Evolutionary conservation across 1,140 invertebrate species (phyloP), one percentile per base, ranked within the genome.

Genomic region (Pteromalus puparum): DNA sequence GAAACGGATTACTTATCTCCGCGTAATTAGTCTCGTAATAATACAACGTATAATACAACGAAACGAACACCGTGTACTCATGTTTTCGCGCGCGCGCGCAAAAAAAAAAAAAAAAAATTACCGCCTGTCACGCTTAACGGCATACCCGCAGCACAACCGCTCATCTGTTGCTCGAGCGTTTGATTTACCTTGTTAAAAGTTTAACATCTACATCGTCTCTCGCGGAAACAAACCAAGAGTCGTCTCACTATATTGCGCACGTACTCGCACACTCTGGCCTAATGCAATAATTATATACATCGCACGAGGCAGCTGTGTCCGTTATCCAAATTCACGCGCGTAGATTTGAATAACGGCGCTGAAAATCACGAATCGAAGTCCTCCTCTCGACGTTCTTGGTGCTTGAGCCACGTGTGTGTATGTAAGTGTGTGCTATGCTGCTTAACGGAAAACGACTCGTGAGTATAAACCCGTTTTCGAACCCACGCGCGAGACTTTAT

Each of bases 321-420:
- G 53, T 61, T 61, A 61, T 61, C 53, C 53, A 61, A 61, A 61
- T 61, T 61, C 53, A 61, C 53, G 53, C 53, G 53, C 53, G 21
- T 61, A 61, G 21, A 61, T 61, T 61, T 61, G 53, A 61, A 61
- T 61, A 61, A 61, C 53, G 53, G 53, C 53, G 53, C 53, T 61
- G 53, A 61, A 61, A 61, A 61, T 61, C 53, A n/a, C 21, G 53
- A 53, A 53, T 53, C 48, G 48, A 53, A 53, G 48, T 53, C 42
- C 42, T n/a, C n/a, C n/a, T n/a, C n/a, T 10, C 9, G 42, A 13
- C n/a, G n/a, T n/a, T n/a, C n/a, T n/a, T n/a, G n/a, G n/a, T n/a
- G n/a, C n/a, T n/a, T n/a, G 42, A 46, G 48, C 48, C 48, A 53
- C 21, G 53, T 61, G 53, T 61, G 21, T 61, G 18, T 61, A 21